A percentile compares a stretch with the other conserved stretches of the same genome.
Conservation (phyloP, 2,113 vertebrate species). For the Rhagologus leucostigma region DNA sequence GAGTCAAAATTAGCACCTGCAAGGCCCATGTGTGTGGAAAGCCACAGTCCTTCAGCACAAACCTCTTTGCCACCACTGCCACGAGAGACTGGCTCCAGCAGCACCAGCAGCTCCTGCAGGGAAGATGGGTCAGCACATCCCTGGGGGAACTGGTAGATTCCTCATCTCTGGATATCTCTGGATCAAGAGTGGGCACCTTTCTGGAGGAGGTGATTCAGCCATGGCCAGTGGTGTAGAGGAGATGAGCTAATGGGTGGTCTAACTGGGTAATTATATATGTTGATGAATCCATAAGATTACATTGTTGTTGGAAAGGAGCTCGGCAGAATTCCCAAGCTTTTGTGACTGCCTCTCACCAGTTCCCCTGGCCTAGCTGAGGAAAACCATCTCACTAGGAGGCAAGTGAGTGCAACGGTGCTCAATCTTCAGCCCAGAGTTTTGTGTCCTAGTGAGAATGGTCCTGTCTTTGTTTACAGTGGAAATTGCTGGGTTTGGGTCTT, state of each 20-base stretch:
- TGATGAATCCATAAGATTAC: neutral
- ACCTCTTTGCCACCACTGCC: neutral
- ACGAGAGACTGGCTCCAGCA: neutral
- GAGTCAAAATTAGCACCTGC: neutral
- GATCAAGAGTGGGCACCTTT: neutral
- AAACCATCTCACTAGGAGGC: neutral
- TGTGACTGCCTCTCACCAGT: neutral
- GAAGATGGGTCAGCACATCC: neutral
- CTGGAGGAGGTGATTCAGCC: neutral
- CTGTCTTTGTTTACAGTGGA: neutral
- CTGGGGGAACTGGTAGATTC: neutral
- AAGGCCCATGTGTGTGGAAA: neutral
- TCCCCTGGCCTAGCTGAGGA: neutral
- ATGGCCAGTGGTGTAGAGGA: neutral
- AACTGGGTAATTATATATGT: rapidly evolving
- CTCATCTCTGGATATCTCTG: neutral
- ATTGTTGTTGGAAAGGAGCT: neutral
- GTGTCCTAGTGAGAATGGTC: neutral
- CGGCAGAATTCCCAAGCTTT: neutral
- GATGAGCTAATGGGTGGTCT: neutral
- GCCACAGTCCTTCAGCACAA: neutral
- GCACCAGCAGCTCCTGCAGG: neutral
- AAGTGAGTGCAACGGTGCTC: neutral
- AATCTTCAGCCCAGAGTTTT: neutral
- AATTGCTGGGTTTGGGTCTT: neutral